These are phyloP conservation scores for Pegoplata infirma DNA, from an alignment of 2,888 invertebrate species.

Conservation along the genomic window DNA sequence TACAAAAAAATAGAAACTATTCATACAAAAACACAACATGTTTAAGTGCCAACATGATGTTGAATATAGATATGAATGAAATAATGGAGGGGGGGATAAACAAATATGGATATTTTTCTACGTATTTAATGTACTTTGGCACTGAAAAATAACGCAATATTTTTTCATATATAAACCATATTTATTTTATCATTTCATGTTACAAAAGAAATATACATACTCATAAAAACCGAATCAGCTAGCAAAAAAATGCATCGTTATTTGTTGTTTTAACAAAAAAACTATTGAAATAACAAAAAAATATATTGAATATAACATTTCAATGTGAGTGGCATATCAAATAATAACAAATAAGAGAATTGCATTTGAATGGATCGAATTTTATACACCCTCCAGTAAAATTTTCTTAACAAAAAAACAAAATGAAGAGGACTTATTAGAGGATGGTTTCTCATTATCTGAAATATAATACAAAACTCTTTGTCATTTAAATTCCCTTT, in stretches of 20 bases:
- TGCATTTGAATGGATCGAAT: neutral
- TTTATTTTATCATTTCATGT: neutral
- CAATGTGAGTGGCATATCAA: neutral
- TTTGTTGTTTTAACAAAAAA: neutral
- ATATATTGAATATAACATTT: neutral
- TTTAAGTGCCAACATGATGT: neutral
- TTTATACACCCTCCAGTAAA: too few relatives aligned
- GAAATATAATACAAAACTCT: too few relatives aligned
- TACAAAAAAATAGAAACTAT: too few relatives aligned
- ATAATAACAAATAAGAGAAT: neutral
- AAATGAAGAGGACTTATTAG: too few relatives aligned
- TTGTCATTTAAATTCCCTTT: too few relatives aligned
- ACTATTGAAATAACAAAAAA: too few relatives aligned
- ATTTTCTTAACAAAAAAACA: too few relatives aligned
- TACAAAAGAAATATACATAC: neutral
- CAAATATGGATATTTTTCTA: too few relatives aligned
- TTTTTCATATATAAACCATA: neutral
- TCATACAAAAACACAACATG: too few relatives aligned
- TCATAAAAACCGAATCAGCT: neutral
- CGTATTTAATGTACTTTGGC: conserved; percentile 20
- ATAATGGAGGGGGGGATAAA: too few relatives aligned
- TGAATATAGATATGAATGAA: too few relatives aligned
- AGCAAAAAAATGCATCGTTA: neutral
- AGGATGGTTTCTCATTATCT: too few relatives aligned
- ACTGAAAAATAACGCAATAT: conserved; percentile 17